These are phyloP conservation scores for Harpagifer antarcticus DNA, from an alignment of 2,797 vertebrate genomes.

Conservation along the genomic window DNA sequence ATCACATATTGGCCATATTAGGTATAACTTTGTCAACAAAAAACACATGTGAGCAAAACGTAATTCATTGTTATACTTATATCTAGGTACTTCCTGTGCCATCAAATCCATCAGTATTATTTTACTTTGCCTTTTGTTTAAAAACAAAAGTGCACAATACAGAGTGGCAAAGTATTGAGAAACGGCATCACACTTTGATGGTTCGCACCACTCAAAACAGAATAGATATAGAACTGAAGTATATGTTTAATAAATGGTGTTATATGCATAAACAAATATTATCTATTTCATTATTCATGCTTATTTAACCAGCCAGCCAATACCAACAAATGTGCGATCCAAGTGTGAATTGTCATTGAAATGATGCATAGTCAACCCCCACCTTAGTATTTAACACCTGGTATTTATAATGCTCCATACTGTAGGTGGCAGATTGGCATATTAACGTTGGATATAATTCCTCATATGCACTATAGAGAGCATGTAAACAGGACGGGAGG, in stretches of 20 bases:
- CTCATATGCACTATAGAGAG: conserved; percentile 20
- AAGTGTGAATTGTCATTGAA: conserved; percentile 7
- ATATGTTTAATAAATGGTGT: not conserved
- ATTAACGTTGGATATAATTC: conserved; percentile 19
- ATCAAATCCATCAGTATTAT: too few species aligned
- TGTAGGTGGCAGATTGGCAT: conserved; percentile 14
- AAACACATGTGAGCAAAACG: too few species aligned
- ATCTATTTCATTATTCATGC: not conserved
- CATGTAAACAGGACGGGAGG: conserved; percentile 23
- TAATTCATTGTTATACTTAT: too few species aligned
- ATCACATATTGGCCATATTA: not conserved
- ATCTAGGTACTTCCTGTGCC: too few species aligned
- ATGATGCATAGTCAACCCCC: not conserved
- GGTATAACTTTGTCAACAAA: not conserved
- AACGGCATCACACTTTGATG: too few species aligned
- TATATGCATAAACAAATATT: not conserved
- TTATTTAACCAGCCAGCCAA: not conserved
- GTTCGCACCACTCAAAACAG: not conserved
- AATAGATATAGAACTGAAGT: not conserved
- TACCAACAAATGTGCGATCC: conserved; percentile 1
- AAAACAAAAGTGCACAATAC: too few species aligned
- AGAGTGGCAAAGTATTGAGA: too few species aligned
- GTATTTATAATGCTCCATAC: not conserved
- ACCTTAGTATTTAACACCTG: conserved; percentile 24
- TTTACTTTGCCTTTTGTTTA: too few species aligned